Base-by-base conservation (phyloP, 1,140 invertebrate species). In the Lordiphosa clarofinis region DNA sequence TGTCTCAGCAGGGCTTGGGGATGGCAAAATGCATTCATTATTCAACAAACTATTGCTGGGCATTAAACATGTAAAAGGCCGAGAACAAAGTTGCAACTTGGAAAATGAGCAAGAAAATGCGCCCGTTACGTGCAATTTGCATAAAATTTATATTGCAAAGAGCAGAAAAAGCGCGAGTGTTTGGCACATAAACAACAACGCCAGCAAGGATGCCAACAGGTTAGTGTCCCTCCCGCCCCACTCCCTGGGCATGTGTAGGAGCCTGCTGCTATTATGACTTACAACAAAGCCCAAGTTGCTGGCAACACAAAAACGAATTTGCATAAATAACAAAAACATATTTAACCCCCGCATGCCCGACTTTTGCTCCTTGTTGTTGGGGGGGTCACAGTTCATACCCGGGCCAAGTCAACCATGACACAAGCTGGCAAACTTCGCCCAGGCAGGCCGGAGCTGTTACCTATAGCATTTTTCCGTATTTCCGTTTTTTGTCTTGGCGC, bases 291-390 rank as follows among this genome's bases (percentile, higher is more conserved):
- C 66, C 71, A 81, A 67, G 70, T 66, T 55, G 74, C 56, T 58
- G 66, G 65, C 66, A 69, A 69, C 66, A 84, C 61, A 84, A 62
- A 82, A 82, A 84, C 72, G 72, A 82, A 82, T 82, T 82, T 82
- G 73, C 76, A 82, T 82, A 82, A 82, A 82, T 82, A 82, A 82
- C 72, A 82, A 82, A 82, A 82, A 82, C 76, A 82, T 82, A 82
- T 82, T 82, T 82, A 82, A 82, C 78, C 67, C 68, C 65, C 62
- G 61, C 59, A 47, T 47, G 50, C 56, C 58, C 67, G 65, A 69
- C 63, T 69, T 67, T 50, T 69, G 49, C 54, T 46, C 42, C 42
- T 64, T 48, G 47, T 61, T 42, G 43, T 21, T 9, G 42, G 28
- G 47, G 64, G 65, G 65, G 65, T 60, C 65, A 68, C 64, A 68